Evolutionary conservation across 1,140 invertebrate species (phyloP).

Genomic region (Cryptotermes secundus): DNA sequence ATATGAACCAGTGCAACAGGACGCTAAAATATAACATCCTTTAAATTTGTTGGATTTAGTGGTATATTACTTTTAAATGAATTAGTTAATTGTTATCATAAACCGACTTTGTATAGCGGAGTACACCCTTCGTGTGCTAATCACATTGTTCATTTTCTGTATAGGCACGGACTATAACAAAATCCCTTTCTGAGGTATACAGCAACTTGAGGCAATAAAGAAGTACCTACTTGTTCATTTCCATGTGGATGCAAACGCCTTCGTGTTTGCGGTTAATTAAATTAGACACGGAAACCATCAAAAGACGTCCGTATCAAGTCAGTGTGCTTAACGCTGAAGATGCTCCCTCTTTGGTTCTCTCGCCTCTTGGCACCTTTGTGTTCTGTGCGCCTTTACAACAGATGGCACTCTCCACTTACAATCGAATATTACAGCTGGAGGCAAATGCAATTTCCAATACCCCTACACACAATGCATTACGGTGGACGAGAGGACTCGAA

Average conservation of each 20-base stretch:
- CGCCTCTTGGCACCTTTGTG: conserved; percentile 5
- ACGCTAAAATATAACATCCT: too few relatives aligned
- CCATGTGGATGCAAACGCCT: not conserved
- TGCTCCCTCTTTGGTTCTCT: not conserved
- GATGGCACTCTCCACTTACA: not conserved
- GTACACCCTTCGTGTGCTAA: not conserved
- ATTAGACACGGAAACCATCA: not conserved
- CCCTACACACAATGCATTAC: conserved; percentile 1
- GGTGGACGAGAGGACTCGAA: not conserved
- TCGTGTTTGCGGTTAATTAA: not conserved
- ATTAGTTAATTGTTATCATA: not conserved
- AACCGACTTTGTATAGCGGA: not conserved
- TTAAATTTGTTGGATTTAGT: too few relatives aligned
- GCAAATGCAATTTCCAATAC: conserved; percentile 14
- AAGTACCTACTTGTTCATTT: not conserved
- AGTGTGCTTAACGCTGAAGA: not conserved
- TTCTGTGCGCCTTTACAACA: not conserved
- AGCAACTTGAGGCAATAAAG: not conserved
- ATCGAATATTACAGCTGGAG: conserved; percentile 17
- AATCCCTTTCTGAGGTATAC: too few relatives aligned
- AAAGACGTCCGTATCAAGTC: not conserved
- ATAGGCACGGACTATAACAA: too few relatives aligned
- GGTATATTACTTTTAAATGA: too few relatives aligned
- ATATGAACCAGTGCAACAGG: too few relatives aligned
- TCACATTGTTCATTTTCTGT: too few relatives aligned